Evolutionary conservation across 2,113 vertebrate genomes (phyloP).

Genomic region (Argyrosomus japonicus): DNA sequence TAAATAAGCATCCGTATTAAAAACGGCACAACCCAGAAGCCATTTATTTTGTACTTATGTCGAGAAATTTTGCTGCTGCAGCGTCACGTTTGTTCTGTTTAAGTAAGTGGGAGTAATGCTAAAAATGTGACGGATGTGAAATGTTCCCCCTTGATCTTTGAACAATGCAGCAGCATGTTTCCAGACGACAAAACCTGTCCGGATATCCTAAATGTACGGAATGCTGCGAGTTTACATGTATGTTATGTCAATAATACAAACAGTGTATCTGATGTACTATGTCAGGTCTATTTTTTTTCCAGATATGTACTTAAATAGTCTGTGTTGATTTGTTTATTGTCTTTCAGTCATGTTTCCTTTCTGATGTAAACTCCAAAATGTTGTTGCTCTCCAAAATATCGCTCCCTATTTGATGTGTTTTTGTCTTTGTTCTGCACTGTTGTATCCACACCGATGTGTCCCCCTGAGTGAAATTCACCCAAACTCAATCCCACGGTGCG

Average conservation of each 20-base stretch:
- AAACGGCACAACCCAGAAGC: conserved; percentile 1
- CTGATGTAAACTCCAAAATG: conserved; percentile 21
- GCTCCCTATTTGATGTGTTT: conserved; percentile 30
- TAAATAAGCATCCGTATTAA: conserved; percentile 12
- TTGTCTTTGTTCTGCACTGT: conserved; percentile 44
- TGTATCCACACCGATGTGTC: conserved; percentile 41
- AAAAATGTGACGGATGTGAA: conserved; percentile 18
- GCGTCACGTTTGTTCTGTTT: conserved; percentile 1
- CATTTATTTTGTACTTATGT: conserved; percentile 6
- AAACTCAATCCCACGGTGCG: conserved; percentile 53
- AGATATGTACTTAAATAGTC: conserved; percentile 39
- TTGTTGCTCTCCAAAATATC: conserved; percentile 30
- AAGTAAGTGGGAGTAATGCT: conserved; percentile 14
- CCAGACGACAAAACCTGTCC: conserved; percentile 15
- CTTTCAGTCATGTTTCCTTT: conserved; percentile 50
- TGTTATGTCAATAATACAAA: conserved; percentile 47
- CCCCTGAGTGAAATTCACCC: conserved; percentile 48
- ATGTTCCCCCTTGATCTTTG: conserved; percentile 13
- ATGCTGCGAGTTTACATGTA: conserved; percentile 51
- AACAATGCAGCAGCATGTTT: conserved; percentile 12
- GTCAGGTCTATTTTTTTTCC: conserved; percentile 44
- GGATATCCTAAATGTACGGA: conserved; percentile 23
- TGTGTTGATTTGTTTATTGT: conserved; percentile 36
- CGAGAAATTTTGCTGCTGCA: neutral
- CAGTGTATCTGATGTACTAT: conserved; percentile 49